phyloP scores from a whole-genome alignment of 2,888 invertebrate genomes.

The Carpatolechia fugitivella region DNA sequence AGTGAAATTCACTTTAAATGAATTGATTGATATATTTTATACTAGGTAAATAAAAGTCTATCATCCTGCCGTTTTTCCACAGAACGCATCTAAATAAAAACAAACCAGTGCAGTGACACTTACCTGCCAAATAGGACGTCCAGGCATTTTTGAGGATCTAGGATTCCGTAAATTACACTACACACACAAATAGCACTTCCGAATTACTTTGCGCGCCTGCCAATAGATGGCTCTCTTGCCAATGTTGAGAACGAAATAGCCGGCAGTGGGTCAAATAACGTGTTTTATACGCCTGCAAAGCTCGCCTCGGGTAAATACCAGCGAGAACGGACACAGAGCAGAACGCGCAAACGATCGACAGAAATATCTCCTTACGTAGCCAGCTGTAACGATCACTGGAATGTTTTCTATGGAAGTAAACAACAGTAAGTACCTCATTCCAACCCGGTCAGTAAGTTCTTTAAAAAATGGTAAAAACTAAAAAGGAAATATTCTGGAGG shows the following conservation, averaged over 20 bases:
- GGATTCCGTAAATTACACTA: slow-evolving; percentile 43
- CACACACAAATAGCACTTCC: slow-evolving; percentile 49
- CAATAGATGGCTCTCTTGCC: slow-evolving; percentile 77
- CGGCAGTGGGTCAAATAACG: slow-evolving; percentile 69
- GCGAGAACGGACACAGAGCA: slow-evolving; percentile 70
- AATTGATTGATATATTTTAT: too few species aligned
- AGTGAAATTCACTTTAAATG: too few species aligned
- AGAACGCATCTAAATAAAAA: background rate
- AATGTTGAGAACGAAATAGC: slow-evolving; percentile 75
- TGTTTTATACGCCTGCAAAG: slow-evolving; percentile 73
- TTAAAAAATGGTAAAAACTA: background rate
- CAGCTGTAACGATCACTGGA: slow-evolving; percentile 40
- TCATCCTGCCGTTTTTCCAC: too few species aligned
- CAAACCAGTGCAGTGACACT: slow-evolving; percentile 30
- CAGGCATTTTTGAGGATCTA: slow-evolving; percentile 80
- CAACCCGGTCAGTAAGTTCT: background rate
- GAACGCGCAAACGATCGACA: slow-evolving; percentile 58
- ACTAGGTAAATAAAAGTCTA: too few species aligned
- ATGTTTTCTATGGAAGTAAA: slow-evolving; percentile 32
- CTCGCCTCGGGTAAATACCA: slow-evolving; percentile 61
- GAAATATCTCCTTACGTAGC: slow-evolving; percentile 69
- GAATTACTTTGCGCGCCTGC: slow-evolving; percentile 48
- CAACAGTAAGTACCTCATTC: background rate
- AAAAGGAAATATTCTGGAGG: background rate
- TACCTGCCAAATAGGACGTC: slow-evolving; percentile 89